Evolutionary conservation across 2,888 invertebrate species (phyloP).

Genomic region (Pseudanteris insignis): DNA sequence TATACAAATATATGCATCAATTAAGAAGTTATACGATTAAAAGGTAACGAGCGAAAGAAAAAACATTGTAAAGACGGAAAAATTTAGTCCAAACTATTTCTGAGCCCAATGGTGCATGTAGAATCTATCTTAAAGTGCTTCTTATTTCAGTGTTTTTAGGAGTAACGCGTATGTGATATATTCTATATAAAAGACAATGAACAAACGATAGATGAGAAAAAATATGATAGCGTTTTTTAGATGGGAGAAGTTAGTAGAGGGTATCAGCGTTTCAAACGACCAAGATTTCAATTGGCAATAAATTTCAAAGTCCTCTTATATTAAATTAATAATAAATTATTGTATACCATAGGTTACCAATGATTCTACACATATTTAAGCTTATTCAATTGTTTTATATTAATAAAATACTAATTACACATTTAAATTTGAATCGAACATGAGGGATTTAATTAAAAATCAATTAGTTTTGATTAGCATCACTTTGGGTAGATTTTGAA

Average conservation of each 20-base stretch:
- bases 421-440: too few species aligned
- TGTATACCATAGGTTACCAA: too few species aligned
- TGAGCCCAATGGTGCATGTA: slow-evolving; percentile 63
- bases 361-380: too few species aligned
- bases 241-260: slow-evolving; percentile 27
- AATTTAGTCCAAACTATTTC: slow-evolving; percentile 60
- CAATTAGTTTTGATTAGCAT: too few species aligned
- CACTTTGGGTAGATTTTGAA: too few species aligned
- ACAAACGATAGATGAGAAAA: slow-evolving; percentile 41
- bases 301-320: too few species aligned
- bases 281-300: too few species aligned
- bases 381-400: too few species aligned
- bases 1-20: slow-evolving; percentile 57
- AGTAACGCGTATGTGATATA: slow-evolving; percentile 67
- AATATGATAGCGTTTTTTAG: slow-evolving; percentile 53
- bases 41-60: slow-evolving; percentile 25
- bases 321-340: too few species aligned
- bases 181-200: slow-evolving; percentile 65
- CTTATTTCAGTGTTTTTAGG: slow-evolving; percentile 68
- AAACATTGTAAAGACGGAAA: slow-evolving; percentile 42
- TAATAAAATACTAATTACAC: too few species aligned
- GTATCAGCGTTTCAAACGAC: slow-evolving; percentile 15
- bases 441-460: too few species aligned
- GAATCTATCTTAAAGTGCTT: slow-evolving; percentile 68
- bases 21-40: slow-evolving; percentile 56